A percentile compares a stretch with the other conserved stretches of the same genome.
Conservation (phyloP, 1,140 invertebrate species). For the Dendroctonus ponderosae region DNA sequence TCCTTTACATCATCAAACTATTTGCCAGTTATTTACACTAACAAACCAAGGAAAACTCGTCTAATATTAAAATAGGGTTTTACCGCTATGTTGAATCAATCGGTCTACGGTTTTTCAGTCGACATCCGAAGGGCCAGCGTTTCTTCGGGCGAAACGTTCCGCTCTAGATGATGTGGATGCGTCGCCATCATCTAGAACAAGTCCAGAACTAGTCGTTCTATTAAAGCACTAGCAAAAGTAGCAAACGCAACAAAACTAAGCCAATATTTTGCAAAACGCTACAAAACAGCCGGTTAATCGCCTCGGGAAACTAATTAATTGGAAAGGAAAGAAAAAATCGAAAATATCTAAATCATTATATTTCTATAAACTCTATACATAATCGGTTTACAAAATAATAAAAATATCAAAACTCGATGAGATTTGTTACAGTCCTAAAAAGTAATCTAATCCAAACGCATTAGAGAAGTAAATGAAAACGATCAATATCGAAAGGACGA, state of each 20-base stretch:
- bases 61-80: no score
- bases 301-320: background rate
- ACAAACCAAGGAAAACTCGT: no score
- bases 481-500: background rate
- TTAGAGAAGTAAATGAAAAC: background rate
- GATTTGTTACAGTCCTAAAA: background rate
- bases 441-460: background rate
- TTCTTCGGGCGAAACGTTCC: constrained; percentile 29
- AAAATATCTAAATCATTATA: constrained; percentile 14
- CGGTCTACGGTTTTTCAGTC: constrained; percentile 9
- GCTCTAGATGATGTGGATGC: constrained; percentile 18
- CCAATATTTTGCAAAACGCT: background rate
- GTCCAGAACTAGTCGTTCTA: constrained; percentile 4
- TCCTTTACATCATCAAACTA: no score
- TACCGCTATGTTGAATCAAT: no score
- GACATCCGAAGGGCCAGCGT: constrained; percentile 13
- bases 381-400: constrained; percentile 14
- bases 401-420: constrained; percentile 1
- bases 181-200: constrained; percentile 31
- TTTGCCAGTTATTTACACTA: no score
- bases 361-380: constrained; percentile 19
- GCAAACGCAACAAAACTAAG: background rate
- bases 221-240: constrained; percentile 1
- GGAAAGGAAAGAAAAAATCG: constrained; percentile 7
- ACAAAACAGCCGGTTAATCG: background rate